phyloP scores from a whole-genome alignment of 2,888 invertebrate species.

The Morpho helenor region DNA sequence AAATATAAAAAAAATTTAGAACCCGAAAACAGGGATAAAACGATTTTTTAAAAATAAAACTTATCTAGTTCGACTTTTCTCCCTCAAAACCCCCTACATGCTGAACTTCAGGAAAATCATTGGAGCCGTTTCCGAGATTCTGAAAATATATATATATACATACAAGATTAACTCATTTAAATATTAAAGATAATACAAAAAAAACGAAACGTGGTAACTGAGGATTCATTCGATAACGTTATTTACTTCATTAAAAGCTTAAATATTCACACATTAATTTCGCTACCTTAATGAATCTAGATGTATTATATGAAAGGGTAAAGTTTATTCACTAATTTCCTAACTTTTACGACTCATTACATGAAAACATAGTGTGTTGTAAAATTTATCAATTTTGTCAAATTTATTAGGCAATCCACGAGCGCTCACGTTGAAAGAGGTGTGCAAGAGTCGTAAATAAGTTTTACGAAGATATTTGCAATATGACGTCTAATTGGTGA shows the following conservation, averaged over 20 bases:
- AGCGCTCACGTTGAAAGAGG: slow-evolving; percentile 35
- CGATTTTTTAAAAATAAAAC: no score
- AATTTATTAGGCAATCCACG: slow-evolving; percentile 42
- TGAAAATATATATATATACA: no score
- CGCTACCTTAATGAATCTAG: slow-evolving; percentile 14
- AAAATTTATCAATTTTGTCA: slow-evolving; percentile 48
- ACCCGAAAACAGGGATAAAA: no score
- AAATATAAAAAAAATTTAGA: no score
- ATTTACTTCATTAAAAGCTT: not conserved
- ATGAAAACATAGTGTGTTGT: slow-evolving; percentile 33
- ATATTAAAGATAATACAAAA: no score
- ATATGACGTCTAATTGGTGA: slow-evolving; percentile 21
- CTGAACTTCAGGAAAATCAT: no score
- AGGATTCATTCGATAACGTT: no score
- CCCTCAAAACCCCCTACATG: no score
- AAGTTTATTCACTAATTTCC: slow-evolving; percentile 29
- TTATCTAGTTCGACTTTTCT: no score
- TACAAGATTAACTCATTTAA: no score
- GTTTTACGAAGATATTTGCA: slow-evolving; percentile 24
- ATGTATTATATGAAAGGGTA: slow-evolving; percentile 25
- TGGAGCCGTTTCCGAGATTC: no score
- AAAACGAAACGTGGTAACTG: no score
- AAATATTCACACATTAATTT: slow-evolving; percentile 1
- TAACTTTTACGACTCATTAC: slow-evolving; percentile 29
- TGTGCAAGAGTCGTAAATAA: slow-evolving; percentile 34